These are phyloP conservation scores for Furnarius figulus DNA, from an alignment of 2,113 vertebrate species.

Conservation along the genomic window DNA sequence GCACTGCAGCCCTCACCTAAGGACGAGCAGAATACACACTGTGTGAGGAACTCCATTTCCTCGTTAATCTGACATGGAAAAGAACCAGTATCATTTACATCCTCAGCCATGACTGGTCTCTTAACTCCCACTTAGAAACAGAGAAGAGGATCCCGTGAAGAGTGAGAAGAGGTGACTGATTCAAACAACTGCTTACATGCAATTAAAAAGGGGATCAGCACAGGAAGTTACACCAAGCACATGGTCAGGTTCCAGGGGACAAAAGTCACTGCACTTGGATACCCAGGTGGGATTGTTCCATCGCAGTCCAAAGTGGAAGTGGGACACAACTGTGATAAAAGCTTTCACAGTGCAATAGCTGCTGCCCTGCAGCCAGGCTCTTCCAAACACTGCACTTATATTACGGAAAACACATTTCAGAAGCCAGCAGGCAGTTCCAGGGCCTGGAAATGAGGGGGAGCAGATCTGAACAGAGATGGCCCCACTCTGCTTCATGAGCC, in stretches of 20 bases:
- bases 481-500: neutral
- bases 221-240: neutral
- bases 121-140: neutral
- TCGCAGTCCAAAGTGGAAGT: accelerated
- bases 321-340: neutral
- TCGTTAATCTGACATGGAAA: neutral
- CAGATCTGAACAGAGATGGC: neutral
- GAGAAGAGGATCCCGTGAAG: neutral
- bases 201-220: neutral
- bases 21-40: neutral
- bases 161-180: neutral
- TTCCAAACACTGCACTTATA: accelerated
- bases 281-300: neutral
- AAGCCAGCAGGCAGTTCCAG: neutral
- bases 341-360: neutral
- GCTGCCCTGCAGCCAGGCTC: neutral
- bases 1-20: accelerated
- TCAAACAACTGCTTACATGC: neutral
- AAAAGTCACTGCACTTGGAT: neutral
- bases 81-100: neutral
- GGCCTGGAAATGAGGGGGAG: neutral
- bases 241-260: accelerated
- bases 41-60: neutral
- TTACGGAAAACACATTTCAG: neutral
- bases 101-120: accelerated